phyloP scores from a whole-genome alignment of 1,140 invertebrate genomes.

The Diuraphis noxia region DNA sequence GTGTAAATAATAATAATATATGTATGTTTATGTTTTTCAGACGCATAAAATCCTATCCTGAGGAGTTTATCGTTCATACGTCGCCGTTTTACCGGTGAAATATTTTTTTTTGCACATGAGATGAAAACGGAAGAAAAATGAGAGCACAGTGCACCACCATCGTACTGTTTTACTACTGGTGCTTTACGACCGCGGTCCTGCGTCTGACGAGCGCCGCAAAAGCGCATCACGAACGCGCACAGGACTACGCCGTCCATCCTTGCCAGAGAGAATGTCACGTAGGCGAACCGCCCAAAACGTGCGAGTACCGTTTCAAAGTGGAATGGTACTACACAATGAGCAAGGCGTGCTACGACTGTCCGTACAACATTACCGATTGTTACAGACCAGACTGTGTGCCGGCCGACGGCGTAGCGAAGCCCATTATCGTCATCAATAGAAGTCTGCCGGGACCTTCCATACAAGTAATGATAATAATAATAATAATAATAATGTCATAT shows the following conservation, averaged over 20 bases:
- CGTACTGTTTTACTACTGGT: background rate
- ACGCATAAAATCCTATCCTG: background rate
- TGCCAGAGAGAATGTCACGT: constrained; percentile 65
- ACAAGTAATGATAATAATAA: constrained; percentile 66
- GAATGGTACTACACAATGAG: constrained; percentile 83
- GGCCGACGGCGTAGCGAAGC: constrained; percentile 75
- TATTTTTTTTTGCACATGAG: background rate
- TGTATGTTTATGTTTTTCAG: background rate
- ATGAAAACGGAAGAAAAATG: constrained; percentile 49
- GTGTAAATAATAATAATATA: background rate
- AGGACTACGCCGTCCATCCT: constrained; percentile 58
- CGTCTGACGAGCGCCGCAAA: background rate
- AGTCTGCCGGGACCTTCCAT: constrained; percentile 84
- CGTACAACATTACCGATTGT: constrained; percentile 76
- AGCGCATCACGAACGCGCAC: background rate
- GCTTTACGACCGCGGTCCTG: background rate
- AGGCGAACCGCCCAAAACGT: constrained; percentile 66
- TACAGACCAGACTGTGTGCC: constrained; percentile 76
- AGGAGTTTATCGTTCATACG: background rate
- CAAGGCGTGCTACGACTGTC: constrained; percentile 86
- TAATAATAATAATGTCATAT: background rate
- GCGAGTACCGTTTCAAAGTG: constrained; percentile 71
- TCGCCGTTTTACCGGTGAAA: background rate
- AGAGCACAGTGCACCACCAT: background rate
- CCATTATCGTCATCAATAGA: constrained; percentile 79